Conservation (phyloP, 2,888 invertebrate genomes). For the Pristionchus japonicus region DNA sequence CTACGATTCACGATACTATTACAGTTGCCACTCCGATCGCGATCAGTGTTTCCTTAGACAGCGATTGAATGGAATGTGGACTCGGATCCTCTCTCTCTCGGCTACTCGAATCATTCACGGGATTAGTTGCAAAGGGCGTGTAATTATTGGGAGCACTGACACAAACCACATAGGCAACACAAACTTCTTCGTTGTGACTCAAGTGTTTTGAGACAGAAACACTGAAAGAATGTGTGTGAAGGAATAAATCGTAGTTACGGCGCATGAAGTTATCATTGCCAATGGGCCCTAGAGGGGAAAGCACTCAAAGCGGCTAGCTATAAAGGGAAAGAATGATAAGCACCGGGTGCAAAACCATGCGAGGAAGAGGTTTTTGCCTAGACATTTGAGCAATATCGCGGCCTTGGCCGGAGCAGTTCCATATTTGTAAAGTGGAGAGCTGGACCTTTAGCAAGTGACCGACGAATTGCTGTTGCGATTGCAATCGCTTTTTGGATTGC, state of each 20-base stretch:
- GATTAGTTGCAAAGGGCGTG: neutral
- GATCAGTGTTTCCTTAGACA: neutral
- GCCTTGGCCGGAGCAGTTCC: neutral
- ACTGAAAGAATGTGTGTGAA: too few species aligned
- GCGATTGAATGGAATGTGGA: neutral
- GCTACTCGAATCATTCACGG: neutral
- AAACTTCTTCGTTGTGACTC: neutral
- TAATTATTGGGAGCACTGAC: neutral
- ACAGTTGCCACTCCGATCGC: neutral
- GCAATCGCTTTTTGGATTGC: neutral
- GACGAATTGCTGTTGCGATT: neutral
- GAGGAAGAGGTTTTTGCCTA: neutral
- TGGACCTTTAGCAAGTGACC: neutral
- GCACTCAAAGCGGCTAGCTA: neutral
- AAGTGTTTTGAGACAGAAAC: too few species aligned
- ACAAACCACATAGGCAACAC: neutral
- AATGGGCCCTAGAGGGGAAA: neutral
- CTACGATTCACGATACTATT: neutral
- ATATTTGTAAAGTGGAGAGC: neutral
- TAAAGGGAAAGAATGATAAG: slow-evolving; percentile 10
- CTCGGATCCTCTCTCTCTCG: neutral
- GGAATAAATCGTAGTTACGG: neutral
- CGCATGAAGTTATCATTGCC: neutral
- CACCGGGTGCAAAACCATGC: neutral
- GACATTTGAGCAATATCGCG: neutral